Conservation (phyloP, 2,888 invertebrate species). For the Cyclophora albipunctata region DNA sequence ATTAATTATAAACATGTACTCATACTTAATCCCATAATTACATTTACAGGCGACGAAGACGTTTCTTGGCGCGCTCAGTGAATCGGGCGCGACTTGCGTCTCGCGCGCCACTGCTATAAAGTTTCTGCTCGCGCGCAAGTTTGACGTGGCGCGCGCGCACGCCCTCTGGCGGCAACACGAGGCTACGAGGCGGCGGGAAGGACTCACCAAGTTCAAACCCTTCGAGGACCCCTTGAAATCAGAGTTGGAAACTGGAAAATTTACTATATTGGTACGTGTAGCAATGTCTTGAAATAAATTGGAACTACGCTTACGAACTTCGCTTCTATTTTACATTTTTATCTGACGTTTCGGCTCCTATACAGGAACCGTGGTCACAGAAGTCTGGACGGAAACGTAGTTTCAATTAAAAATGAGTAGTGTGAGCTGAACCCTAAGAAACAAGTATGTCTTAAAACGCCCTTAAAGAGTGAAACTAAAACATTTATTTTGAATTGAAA, state of each 20-base stretch:
- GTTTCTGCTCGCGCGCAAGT: conserved; percentile 94
- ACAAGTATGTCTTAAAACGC: too few relatives aligned
- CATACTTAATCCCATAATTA: too few relatives aligned
- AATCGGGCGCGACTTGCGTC: conserved; percentile 69
- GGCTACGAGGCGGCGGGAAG: conserved; percentile 89
- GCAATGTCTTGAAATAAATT: neutral
- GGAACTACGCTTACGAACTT: neutral
- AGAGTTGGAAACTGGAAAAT: conserved; percentile 95
- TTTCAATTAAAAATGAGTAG: too few relatives aligned
- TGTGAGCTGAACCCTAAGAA: too few relatives aligned
- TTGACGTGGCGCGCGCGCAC: conserved; percentile 92
- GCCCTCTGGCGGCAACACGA: conserved; percentile 96
- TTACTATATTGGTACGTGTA: conserved; percentile 91
- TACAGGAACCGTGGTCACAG: too few relatives aligned
- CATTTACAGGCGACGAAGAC: conserved; percentile 84
- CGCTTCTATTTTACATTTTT: too few relatives aligned
- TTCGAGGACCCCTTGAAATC: conserved; percentile 86
- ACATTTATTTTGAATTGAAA: too few relatives aligned
- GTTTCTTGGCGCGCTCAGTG: conserved; percentile 85
- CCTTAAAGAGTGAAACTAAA: too few relatives aligned
- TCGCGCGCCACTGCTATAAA: conserved; percentile 93
- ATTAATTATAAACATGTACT: too few relatives aligned
- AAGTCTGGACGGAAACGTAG: too few relatives aligned
- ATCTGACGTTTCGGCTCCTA: too few relatives aligned
- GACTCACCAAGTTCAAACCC: conserved; percentile 88